Evolutionary conservation across 2,888 invertebrate species (phyloP).

Genomic region (Thumatha senex): DNA sequence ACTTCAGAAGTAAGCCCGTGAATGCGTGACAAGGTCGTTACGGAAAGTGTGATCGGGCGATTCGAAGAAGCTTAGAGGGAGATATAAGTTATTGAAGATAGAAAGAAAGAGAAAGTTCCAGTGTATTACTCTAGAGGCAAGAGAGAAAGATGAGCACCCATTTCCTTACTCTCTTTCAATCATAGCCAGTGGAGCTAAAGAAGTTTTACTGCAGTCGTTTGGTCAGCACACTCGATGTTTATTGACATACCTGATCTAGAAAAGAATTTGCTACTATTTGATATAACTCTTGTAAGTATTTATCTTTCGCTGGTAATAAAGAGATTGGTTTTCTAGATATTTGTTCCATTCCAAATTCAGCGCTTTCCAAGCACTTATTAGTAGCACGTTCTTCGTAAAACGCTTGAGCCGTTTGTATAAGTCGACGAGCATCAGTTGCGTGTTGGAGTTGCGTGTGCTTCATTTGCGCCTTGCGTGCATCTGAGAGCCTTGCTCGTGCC

Average conservation of each 20-base stretch:
- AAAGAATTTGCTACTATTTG: conserved; percentile 66
- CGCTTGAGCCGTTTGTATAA: conserved; percentile 50
- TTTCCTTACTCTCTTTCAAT: too few species aligned
- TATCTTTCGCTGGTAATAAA: conserved; percentile 67
- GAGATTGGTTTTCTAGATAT: conserved; percentile 59
- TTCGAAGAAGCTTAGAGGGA: too few species aligned
- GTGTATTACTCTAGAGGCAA: too few species aligned
- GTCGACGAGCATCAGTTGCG: conserved; percentile 59
- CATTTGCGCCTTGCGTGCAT: conserved; percentile 58
- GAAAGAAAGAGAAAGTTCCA: too few species aligned
- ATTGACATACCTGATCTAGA: conserved; percentile 62
- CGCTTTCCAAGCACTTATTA: conserved; percentile 64
- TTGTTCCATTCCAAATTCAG: conserved; percentile 72
- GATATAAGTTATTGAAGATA: too few species aligned
- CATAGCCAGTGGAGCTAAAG: too few species aligned
- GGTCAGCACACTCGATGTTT: neutral
- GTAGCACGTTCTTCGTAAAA: conserved; percentile 59
- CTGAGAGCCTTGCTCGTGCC: conserved; percentile 57
- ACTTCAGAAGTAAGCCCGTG: too few species aligned
- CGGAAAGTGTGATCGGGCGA: too few species aligned
- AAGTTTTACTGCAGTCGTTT: too few species aligned
- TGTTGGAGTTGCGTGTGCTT: conserved; percentile 61
- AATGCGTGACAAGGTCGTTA: too few species aligned
- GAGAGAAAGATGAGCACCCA: too few species aligned
- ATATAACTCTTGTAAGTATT: conserved; percentile 61